Evolutionary conservation across 1,140 invertebrate genomes (phyloP).

Genomic region (Hyles vespertilio): DNA sequence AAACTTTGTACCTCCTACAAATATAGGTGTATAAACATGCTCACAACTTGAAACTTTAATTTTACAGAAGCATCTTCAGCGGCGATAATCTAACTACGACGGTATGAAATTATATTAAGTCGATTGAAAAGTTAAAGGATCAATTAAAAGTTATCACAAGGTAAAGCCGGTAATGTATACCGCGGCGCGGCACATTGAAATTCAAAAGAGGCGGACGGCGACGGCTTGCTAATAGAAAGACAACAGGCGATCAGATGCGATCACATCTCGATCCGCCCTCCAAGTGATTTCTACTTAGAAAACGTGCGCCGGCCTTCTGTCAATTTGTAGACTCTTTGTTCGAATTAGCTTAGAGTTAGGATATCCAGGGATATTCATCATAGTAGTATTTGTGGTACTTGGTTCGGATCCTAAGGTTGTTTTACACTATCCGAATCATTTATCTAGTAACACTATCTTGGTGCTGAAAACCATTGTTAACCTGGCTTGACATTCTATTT

Average conservation of each 20-base stretch:
- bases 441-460: too few relatives aligned
- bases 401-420: too few relatives aligned
- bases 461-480: too few relatives aligned
- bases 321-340: background rate
- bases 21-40: background rate
- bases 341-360: background rate
- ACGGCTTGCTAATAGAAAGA: constrained; percentile 47
- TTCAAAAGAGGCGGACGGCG: constrained; percentile 17
- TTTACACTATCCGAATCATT: too few relatives aligned
- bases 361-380: too few relatives aligned
- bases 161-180: constrained; percentile 23
- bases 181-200: constrained; percentile 35
- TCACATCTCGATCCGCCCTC: constrained; percentile 25
- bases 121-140: constrained; percentile 17
- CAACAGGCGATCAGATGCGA: constrained; percentile 47
- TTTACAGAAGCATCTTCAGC: too few relatives aligned
- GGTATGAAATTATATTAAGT: background rate
- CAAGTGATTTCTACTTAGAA: constrained; percentile 30
- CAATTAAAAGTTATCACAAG: constrained; percentile 18
- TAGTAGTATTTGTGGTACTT: too few relatives aligned
- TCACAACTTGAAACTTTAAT: background rate
- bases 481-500: too few relatives aligned
- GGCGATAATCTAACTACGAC: background rate
- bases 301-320: too few relatives aligned
- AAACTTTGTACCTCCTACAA: too few relatives aligned